Conservation (phyloP, 2,888 invertebrate genomes). For the Amorpha juglandis region DNA sequence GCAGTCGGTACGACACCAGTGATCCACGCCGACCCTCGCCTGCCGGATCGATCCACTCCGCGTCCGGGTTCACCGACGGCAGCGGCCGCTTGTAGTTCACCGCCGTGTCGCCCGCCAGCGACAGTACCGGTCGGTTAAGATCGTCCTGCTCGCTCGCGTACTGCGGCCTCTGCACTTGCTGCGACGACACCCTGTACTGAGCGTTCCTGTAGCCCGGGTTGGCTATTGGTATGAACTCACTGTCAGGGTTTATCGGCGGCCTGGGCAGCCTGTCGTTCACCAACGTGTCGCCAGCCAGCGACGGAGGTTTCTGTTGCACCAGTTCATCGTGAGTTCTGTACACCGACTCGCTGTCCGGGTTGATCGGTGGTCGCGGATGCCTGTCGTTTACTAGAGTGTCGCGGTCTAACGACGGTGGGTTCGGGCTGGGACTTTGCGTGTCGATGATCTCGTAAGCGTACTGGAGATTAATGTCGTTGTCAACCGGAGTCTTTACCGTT, state of each 20-base stretch:
- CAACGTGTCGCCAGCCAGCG: slow-evolving; percentile 86
- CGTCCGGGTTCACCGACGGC: slow-evolving; percentile 83
- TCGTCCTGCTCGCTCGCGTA: slow-evolving; percentile 74
- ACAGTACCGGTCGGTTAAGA: slow-evolving; percentile 62
- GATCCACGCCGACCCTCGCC: slow-evolving; percentile 83
- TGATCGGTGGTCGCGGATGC: slow-evolving; percentile 86
- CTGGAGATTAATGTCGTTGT: slow-evolving; percentile 81
- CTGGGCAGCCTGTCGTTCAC: slow-evolving; percentile 89
- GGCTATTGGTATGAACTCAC: slow-evolving; percentile 84
- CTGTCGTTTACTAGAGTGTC: slow-evolving; percentile 90
- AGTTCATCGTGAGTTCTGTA: slow-evolving; percentile 63
- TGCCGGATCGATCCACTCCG: slow-evolving; percentile 83
- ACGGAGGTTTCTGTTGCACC: slow-evolving; percentile 67
- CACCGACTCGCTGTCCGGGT: slow-evolving; percentile 87
- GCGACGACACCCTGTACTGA: slow-evolving; percentile 62
- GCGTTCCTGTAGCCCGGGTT: slow-evolving; percentile 71
- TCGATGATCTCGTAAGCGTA: slow-evolving; percentile 80
- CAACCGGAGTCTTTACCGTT: slow-evolving; percentile 75
- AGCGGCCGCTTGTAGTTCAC: slow-evolving; percentile 85
- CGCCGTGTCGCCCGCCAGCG: slow-evolving; percentile 75
- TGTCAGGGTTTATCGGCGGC: slow-evolving; percentile 88
- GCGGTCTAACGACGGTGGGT: slow-evolving; percentile 83
- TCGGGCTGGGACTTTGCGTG: slow-evolving; percentile 54
- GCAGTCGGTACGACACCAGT: slow-evolving; percentile 88
- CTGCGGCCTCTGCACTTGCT: slow-evolving; percentile 58